Conservation (phyloP, 2,113 vertebrate genomes). For the Phasianus colchicus region DNA sequence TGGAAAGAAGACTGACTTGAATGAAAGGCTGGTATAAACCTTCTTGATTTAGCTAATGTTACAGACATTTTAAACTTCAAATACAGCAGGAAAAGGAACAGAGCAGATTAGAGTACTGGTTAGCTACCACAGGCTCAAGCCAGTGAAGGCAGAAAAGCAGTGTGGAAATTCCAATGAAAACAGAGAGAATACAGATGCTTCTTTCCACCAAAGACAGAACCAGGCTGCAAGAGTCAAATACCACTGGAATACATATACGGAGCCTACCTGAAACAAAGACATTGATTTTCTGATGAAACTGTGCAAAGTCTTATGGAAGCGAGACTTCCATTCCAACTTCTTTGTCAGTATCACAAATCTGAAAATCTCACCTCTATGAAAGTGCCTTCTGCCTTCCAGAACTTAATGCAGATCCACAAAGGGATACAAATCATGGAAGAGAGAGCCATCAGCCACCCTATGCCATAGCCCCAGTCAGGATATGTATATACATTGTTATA, state of each 20-base stretch:
- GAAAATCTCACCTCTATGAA: conserved; percentile 86
- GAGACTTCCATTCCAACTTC: background rate
- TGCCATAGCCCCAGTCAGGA: conserved; percentile 95
- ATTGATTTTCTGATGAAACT: background rate
- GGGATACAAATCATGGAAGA: conserved; percentile 99
- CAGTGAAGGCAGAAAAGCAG: background rate
- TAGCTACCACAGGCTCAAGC: background rate
- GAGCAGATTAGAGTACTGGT: background rate
- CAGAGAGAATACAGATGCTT: background rate
- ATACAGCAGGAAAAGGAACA: background rate
- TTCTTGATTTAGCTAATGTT: background rate
- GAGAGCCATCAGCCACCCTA: conserved; percentile 99
- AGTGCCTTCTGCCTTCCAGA: conserved; percentile 92
- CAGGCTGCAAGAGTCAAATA: background rate
- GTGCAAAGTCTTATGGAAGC: background rate
- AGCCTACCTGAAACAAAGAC: background rate
- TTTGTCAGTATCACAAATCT: background rate
- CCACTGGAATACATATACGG: background rate
- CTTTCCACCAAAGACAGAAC: background rate
- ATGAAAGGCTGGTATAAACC: background rate
- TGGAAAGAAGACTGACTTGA: background rate
- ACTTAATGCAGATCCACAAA: conserved; percentile 86
- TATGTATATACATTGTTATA: conserved; percentile 98
- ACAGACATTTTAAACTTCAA: background rate
- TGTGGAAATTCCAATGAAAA: background rate